A percentile compares a stretch with the other conserved stretches of the same genome.
phyloP scores from a whole-genome alignment of 92 coral and sea anemone species.

The Galaxea fascicularis region DNA sequence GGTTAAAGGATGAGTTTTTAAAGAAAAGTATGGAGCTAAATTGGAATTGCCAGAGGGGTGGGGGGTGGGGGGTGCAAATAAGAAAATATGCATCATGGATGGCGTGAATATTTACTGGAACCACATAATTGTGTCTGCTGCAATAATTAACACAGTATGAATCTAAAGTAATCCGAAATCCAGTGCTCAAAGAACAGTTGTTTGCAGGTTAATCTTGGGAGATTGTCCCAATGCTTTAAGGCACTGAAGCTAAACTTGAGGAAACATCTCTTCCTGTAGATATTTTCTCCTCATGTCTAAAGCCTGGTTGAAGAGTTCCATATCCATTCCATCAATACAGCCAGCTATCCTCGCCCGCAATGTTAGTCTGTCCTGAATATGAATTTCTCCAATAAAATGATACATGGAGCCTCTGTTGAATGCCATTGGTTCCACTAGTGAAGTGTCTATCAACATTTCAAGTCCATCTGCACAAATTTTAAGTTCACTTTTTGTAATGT shows the following conservation, averaged over 20 bases:
- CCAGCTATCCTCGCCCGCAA: slow-evolving; percentile 76
- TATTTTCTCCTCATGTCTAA: slow-evolving; percentile 75
- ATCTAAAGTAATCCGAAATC: too few relatives aligned
- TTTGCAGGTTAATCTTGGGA: too few relatives aligned
- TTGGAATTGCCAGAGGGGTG: too few relatives aligned
- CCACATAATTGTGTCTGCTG: too few relatives aligned
- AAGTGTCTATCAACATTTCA: slow-evolving; percentile 70
- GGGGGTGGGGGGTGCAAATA: too few relatives aligned
- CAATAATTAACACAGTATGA: too few relatives aligned
- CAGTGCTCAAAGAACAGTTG: too few relatives aligned
- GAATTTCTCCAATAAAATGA: slow-evolving; percentile 81
- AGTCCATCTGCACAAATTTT: slow-evolving; percentile 68
- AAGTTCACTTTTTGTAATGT: slow-evolving; percentile 69
- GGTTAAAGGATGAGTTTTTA: too few relatives aligned
- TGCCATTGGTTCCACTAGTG: slow-evolving; percentile 85
- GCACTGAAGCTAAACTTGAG: neutral
- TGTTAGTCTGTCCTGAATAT: slow-evolving; percentile 31
- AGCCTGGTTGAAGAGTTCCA: slow-evolving; percentile 78
- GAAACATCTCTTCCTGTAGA: slow-evolving; percentile 44
- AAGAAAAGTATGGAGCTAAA: too few relatives aligned
- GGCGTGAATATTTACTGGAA: too few relatives aligned
- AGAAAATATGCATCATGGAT: too few relatives aligned
- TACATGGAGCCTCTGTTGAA: slow-evolving; percentile 79
- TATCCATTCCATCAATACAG: slow-evolving; percentile 83
- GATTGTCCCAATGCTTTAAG: neutral